Percentiles rank a stretch among this genome's conserved stretches.
Conservation (phyloP, 2,888 invertebrate species). For the Punctoribates punctum region DNA sequence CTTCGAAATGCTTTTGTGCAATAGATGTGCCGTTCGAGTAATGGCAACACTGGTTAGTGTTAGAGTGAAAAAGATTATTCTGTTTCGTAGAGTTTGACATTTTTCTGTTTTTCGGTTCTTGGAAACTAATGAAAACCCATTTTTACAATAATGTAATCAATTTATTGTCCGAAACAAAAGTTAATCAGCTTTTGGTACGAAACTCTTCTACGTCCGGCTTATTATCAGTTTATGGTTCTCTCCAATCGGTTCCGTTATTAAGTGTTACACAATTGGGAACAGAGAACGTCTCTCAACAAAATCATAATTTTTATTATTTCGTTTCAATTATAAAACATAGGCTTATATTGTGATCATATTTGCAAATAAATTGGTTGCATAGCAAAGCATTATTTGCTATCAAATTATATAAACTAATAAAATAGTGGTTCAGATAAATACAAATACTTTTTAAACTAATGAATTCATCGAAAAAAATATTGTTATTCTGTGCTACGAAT, state of each 20-base stretch:
- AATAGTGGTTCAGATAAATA: neutral
- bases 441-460: neutral
- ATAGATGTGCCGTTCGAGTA: neutral
- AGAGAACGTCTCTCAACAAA: neutral
- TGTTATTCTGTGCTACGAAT: neutral
- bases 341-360: slow-evolving; percentile 1
- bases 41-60: slow-evolving; percentile 19
- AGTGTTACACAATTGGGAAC: slow-evolving; percentile 15
- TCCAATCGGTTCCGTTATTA: slow-evolving; percentile 9
- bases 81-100: neutral
- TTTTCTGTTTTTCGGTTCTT: neutral
- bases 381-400: slow-evolving; percentile 25
- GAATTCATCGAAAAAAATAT: neutral
- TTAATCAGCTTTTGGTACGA: no score
- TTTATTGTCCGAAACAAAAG: no score
- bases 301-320: neutral
- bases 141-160: no score
- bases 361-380: slow-evolving; percentile 2
- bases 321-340: neutral
- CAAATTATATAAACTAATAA: neutral
- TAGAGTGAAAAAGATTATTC: neutral
- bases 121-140: neutral
- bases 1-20: neutral
- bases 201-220: slow-evolving; percentile 7
- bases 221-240: slow-evolving; percentile 20